Evolutionary conservation across 2,113 vertebrate species (phyloP).

Genomic region (Nothoprocta pentlandii): DNA sequence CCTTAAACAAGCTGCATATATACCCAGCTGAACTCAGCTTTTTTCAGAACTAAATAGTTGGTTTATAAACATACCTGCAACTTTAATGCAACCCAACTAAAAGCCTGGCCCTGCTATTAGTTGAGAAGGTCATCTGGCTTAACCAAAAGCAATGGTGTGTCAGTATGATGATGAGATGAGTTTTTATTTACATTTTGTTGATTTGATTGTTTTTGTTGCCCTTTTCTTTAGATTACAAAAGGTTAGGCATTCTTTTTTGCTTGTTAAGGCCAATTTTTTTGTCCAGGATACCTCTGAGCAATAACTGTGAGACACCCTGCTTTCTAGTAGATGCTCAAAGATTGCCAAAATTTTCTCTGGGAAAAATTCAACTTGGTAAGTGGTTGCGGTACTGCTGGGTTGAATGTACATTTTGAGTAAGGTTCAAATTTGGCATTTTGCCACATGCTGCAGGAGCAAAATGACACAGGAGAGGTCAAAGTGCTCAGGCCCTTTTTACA

Average conservation of each 20-base stretch:
- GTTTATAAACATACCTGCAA: neutral
- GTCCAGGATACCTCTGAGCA: neutral
- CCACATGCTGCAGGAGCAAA: neutral
- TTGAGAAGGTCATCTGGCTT: neutral
- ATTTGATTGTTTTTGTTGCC: no score
- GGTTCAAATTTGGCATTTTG: neutral
- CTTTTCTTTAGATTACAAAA: neutral
- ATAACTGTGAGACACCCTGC: neutral
- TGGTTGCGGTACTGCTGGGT: neutral
- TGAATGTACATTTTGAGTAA: neutral
- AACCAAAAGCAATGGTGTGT: fast-evolving
- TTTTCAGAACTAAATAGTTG: neutral
- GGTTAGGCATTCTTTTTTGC: neutral
- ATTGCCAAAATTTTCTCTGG: neutral
- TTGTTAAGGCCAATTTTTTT: neutral
- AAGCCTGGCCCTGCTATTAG: neutral
- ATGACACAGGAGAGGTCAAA: neutral
- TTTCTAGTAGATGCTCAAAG: neutral
- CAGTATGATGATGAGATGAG: fast-evolving
- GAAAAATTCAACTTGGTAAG: neutral
- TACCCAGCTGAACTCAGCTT: fast-evolving
- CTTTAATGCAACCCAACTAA: neutral
- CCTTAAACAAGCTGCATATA: fast-evolving
- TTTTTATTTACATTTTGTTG: no score
- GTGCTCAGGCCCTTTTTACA: neutral